phyloP scores from a whole-genome alignment of 2,113 vertebrate genomes.

The Ceratotherium simum region DNA sequence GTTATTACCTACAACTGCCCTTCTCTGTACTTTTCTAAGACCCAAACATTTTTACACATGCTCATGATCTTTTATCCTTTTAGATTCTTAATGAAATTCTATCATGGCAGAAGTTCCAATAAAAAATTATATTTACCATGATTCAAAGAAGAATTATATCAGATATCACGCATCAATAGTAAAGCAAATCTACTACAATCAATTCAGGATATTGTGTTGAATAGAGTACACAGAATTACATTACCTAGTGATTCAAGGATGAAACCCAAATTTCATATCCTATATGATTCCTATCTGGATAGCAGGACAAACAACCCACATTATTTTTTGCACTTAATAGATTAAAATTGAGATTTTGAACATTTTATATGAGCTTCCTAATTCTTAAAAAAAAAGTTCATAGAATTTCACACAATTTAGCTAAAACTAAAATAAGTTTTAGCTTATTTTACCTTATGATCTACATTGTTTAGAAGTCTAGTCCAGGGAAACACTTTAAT shows the following conservation, averaged over 20 bases:
- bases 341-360: slow-evolving; percentile 52
- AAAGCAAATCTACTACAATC: slow-evolving; percentile 72
- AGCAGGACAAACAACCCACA: slow-evolving; percentile 26
- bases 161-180: slow-evolving; percentile 55
- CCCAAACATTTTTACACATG: slow-evolving; percentile 45
- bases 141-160: slow-evolving; percentile 68
- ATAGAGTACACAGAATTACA: slow-evolving; percentile 68
- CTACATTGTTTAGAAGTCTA: slow-evolving; percentile 50
- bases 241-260: slow-evolving; percentile 72
- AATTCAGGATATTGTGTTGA: slow-evolving; percentile 77
- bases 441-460: slow-evolving; percentile 24
- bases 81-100: slow-evolving; percentile 74
- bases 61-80: slow-evolving; percentile 56
- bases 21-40: slow-evolving; percentile 58
- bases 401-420: slow-evolving; percentile 31
- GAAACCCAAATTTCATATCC: slow-evolving; percentile 76
- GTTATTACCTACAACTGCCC: neutral
- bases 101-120: slow-evolving; percentile 59
- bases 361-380: slow-evolving; percentile 58
- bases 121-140: slow-evolving; percentile 60
- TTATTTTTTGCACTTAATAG: slow-evolving; percentile 50
- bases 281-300: slow-evolving; percentile 68
- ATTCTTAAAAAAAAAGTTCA: slow-evolving; percentile 12
- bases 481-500: slow-evolving; percentile 11
- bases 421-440: neutral